Percentiles rank a stretch among this genome's conserved stretches.
Evolutionary conservation across 2,797 vertebrate species (phyloP).

Genomic region (Spatula clypeata): DNA sequence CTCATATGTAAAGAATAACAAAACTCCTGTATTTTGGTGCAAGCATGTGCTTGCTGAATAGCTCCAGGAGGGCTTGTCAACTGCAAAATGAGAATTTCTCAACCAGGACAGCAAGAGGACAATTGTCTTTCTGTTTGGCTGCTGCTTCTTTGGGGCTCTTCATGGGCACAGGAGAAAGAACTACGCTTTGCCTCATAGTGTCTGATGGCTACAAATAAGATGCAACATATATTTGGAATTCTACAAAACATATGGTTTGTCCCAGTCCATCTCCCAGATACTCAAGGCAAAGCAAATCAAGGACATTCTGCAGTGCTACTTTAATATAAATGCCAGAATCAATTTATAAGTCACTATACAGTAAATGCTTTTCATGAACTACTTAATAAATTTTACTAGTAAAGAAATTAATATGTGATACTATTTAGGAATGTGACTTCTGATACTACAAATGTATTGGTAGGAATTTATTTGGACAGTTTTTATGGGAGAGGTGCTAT

Average conservation of each 20-base stretch:
- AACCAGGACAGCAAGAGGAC: not conserved
- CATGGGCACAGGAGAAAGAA: not conserved
- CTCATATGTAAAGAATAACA: not conserved
- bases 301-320: not conserved
- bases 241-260: rapidly evolving
- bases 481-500: not conserved
- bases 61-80: not conserved
- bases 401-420: not conserved
- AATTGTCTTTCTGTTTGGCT: not conserved
- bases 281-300: rapidly evolving
- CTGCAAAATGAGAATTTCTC: not conserved
- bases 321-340: not conserved
- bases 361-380: not conserved
- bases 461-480: not conserved
- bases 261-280: not conserved
- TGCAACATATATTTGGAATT: not conserved
- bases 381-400: not conserved
- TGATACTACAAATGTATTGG: not conserved
- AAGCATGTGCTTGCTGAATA: not conserved
- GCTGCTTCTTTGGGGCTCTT: not conserved
- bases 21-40: not conserved
- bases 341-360: not conserved
- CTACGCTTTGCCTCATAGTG: not conserved
- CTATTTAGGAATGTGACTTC: not conserved
- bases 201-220: not conserved